Evolutionary conservation across 2,888 invertebrate genomes (phyloP), one percentile per base, ranked within the genome.

Genomic region (Acanthosepion lycidas): DNA sequence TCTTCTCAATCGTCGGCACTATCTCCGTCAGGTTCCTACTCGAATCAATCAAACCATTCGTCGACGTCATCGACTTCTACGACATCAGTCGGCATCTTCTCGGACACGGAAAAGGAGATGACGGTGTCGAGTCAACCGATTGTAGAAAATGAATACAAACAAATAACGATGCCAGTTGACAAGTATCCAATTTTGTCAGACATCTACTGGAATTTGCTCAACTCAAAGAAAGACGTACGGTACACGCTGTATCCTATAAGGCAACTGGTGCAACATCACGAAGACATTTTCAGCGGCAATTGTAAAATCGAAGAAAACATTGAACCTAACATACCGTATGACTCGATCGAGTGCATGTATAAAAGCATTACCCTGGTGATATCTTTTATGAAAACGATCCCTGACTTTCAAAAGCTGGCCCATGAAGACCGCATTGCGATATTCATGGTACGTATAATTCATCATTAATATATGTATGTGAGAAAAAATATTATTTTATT

Each of bases 341-440:
- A 93, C 28, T 53, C 93, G 6, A 93, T 93, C 28, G 93, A 93
- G 51, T 93, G 53, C 18, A 93, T 93, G 93, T 53, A 93, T 48
- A 93, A 53, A 93, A 49, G n/a, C 53, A 93, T 93, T 51, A 93
- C 93, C 15, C 23, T 93, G 93, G 51, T 93, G 93, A 93, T 93
- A 93, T 93, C 93, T 53, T 93, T 93, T n/a, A 93, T 93, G 93
- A 93, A 53, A 93, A 93, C 51, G 20, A 53, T 93, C 18, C 93
- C 93, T n/a, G 93, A 93, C n/a, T 93, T 93, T 51, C 93, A 93
- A 51, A 51, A 48, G 49, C 53, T 93, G 26, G n/a, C 28, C 18
- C 93, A 93, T 51, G 93, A 93, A 93, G 93, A 93, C 53, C 49
- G 49, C 93, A 93, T 93, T 49, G 53, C 93, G 48, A 93, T 93